Evolutionary conservation across 2,888 invertebrate genomes (phyloP).

Genomic region (Eudemis profundana): DNA sequence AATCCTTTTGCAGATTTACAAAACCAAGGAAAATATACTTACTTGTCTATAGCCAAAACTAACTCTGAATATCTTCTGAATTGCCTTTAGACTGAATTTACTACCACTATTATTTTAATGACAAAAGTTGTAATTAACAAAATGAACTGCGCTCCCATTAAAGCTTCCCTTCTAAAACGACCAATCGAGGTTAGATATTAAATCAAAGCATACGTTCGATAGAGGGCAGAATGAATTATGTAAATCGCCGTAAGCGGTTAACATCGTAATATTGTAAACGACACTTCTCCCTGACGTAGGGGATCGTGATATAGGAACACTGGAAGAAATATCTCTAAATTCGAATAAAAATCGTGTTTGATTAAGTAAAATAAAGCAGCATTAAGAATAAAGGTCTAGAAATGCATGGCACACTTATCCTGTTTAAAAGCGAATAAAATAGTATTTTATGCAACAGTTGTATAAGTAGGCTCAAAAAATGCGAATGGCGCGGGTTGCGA

Average conservation of each 20-base stretch:
- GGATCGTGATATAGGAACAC: slow-evolving; percentile 40
- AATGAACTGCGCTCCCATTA: background rate
- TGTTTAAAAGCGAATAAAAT: too few species aligned
- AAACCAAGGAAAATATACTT: background rate
- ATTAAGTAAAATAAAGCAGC: too few species aligned
- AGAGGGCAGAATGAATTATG: slow-evolving; percentile 77
- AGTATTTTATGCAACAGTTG: too few species aligned
- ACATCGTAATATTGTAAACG: slow-evolving; percentile 84
- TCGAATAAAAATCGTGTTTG: too few species aligned
- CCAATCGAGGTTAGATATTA: slow-evolving; percentile 68
- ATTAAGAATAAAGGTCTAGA: too few species aligned
- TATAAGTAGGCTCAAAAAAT: too few species aligned
- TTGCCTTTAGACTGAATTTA: background rate
- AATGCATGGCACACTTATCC: too few species aligned
- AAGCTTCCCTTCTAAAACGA: slow-evolving; percentile 51
- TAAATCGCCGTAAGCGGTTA: slow-evolving; percentile 81
- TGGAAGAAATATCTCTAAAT: slow-evolving; percentile 51
- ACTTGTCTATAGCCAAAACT: background rate
- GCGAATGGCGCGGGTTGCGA: too few species aligned
- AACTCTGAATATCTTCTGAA: background rate
- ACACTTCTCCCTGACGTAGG: slow-evolving; percentile 60
- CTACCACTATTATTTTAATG: background rate
- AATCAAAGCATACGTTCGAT: slow-evolving; percentile 66
- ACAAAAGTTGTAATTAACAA: slow-evolving; percentile 8
- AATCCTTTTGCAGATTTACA: too few species aligned